These are phyloP conservation scores for Paralinhomoeus sp. DNA, from an alignment of 2,888 invertebrate species.

Conservation along the genomic window DNA sequence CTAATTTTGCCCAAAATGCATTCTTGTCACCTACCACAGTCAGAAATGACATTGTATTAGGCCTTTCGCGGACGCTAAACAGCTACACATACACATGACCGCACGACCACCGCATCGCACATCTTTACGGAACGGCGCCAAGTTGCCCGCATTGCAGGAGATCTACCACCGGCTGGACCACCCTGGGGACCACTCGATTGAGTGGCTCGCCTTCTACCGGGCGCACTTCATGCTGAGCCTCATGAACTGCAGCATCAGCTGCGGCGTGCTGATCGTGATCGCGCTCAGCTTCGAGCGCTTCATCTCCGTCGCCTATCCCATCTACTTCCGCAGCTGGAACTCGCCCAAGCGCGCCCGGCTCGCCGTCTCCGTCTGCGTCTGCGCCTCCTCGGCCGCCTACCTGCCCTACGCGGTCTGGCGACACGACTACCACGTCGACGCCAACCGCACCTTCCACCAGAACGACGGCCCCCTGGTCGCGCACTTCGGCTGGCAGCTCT, in stretches of 20 bases:
- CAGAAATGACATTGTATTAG: no score
- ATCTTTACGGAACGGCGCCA: no score
- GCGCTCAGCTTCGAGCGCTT: constrained; percentile 21
- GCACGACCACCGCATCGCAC: no score
- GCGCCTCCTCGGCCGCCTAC: constrained; percentile 18
- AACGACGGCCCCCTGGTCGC: not conserved
- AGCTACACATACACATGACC: no score
- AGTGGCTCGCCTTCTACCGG: constrained; percentile 1
- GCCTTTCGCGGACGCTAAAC: no score
- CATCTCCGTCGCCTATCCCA: constrained; percentile 22
- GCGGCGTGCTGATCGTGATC: constrained; percentile 21
- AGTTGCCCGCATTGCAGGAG: no score
- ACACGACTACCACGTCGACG: constrained; percentile 7
- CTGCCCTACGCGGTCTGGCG: constrained; percentile 20
- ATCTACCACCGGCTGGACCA: no score
- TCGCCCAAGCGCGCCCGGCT: constrained; percentile 15
- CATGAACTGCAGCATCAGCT: constrained; percentile 15
- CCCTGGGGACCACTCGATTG: no score
- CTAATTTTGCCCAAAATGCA: no score
- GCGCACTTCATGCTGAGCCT: constrained; percentile 21
- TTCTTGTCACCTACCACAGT: no score
- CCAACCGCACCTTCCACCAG: not conserved
- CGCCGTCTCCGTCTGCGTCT: constrained; percentile 18
- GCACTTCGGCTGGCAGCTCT: constrained; percentile 9
- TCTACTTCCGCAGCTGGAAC: constrained; percentile 24